Evolutionary conservation across 2,888 invertebrate species (phyloP).

Genomic region (Taenaris catops): DNA sequence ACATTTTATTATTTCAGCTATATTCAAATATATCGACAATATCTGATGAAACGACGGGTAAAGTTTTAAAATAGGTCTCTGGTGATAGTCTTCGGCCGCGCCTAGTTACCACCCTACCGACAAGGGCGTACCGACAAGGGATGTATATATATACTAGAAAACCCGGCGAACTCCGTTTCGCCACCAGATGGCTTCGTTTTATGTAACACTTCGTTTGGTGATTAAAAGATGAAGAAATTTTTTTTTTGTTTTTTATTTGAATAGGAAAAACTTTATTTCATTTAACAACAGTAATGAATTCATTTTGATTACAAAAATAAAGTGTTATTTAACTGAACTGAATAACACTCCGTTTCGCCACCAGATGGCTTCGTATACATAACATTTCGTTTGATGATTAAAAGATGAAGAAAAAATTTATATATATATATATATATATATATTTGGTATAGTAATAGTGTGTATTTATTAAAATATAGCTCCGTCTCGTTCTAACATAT

Average conservation of each 20-base stretch:
- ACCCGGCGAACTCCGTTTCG: slow-evolving; percentile 18
- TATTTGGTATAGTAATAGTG: too few relatives aligned
- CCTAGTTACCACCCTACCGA: too few relatives aligned
- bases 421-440: too few relatives aligned
- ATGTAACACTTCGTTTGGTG: slow-evolving; percentile 26
- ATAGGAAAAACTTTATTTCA: slow-evolving; percentile 25
- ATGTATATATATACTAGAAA: background rate
- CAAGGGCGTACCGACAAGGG: too few relatives aligned
- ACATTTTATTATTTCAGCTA: too few relatives aligned
- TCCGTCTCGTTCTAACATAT: too few relatives aligned
- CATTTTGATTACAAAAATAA: slow-evolving; percentile 30
- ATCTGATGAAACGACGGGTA: too few relatives aligned
- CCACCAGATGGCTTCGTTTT: slow-evolving; percentile 29
- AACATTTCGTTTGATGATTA: slow-evolving; percentile 27
- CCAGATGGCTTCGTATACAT: slow-evolving; percentile 29
- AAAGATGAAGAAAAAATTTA: slow-evolving; percentile 25
- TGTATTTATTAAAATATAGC: too few relatives aligned
- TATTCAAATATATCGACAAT: too few relatives aligned
- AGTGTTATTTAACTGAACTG: slow-evolving; percentile 29
- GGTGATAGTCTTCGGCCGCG: too few relatives aligned
- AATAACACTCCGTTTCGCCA: slow-evolving; percentile 17
- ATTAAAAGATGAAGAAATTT: slow-evolving; percentile 27
- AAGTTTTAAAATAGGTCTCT: too few relatives aligned
- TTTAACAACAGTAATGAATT: slow-evolving; percentile 31
- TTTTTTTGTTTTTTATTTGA: slow-evolving; percentile 24